Evolutionary conservation across 1,140 invertebrate species (phyloP), one percentile per base, ranked within the genome.

Genomic region (Gryllus bimaculatus): DNA sequence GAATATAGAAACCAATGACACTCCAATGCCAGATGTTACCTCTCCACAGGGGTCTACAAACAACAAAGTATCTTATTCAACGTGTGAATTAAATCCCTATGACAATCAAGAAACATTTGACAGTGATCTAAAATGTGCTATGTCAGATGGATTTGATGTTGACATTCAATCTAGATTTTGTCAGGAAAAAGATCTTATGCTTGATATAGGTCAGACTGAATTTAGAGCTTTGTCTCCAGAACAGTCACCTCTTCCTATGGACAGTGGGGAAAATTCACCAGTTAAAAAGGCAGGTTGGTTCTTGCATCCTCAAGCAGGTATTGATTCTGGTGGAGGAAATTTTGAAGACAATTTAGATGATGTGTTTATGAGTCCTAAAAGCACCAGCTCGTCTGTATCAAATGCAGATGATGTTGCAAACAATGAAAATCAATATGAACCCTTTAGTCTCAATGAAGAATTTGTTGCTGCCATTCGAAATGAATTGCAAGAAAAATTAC

Each of bases 401-500:
- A 80, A 81, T 76, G 77, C 80, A 47, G 48, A 81, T 10, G 81
- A 81, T 21, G n/a, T 49, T 21, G 80, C 80, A 39, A 76, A 48
- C 74, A 78, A 47, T 66, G 80, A 84, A 48, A 89, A 88, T 83
- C 88, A 88, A 47, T 88, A 88, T 66, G 88, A 90, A 66, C 88
- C 88, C 6, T 90, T 90, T 80, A 86, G 86, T 47, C 86, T 92
- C 78, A 91, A 93, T 82, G 91, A 92, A 81, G 92, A 92, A 82
- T 90, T 91, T 82, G 90, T 92, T 80, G 87, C 90, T 20, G 91
- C 91, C 4, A 88, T 93, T 79, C 85, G 92, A 81, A 92, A 91
- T 82, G 92, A 93, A 84, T 84, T 93, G 74, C 87, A 89, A 81
- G 88, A 91, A 76, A 93, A 93, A 85, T 85, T 93, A 79, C 91